Percentiles rank a stretch among this genome's conserved stretches.
phyloP scores from a whole-genome alignment of 2,888 invertebrate species.

The Xestia ashworthii region DNA sequence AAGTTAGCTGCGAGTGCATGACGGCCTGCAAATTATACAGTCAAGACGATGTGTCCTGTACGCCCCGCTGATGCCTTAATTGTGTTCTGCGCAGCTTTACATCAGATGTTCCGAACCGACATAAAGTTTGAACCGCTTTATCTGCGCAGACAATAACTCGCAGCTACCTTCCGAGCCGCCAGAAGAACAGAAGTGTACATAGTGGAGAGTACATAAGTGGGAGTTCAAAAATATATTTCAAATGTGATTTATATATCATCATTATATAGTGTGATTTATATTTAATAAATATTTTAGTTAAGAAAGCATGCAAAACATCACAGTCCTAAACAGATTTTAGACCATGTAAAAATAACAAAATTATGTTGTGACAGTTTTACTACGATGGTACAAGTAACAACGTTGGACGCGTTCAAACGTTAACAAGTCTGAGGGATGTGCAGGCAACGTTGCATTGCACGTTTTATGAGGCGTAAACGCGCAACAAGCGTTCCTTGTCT shows the following conservation, averaged over 20 bases:
- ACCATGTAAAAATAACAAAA: constrained; percentile 9
- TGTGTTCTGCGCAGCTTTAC: not conserved
- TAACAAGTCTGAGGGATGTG: constrained; percentile 50
- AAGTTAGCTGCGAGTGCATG: not conserved
- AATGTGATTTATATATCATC: too few species aligned
- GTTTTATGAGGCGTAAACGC: constrained; percentile 51
- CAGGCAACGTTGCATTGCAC: constrained; percentile 42
- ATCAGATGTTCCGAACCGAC: not conserved
- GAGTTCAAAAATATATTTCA: not conserved
- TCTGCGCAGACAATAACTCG: not conserved
- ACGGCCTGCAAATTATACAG: not conserved
- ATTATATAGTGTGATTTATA: too few species aligned
- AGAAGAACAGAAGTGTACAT: not conserved
- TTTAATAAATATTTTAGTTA: not conserved
- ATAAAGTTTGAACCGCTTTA: not conserved
- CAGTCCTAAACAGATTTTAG: not conserved
- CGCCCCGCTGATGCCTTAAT: not conserved
- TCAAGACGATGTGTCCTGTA: not conserved
- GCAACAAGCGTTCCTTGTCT: constrained; percentile 49
- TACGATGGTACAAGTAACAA: constrained; percentile 17
- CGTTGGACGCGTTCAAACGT: constrained; percentile 31
- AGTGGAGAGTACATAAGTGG: too few species aligned
- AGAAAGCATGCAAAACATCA: not conserved
- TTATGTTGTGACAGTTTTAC: constrained; percentile 21
- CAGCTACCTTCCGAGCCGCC: not conserved